phyloP scores from a whole-genome alignment of 2,888 invertebrate genomes.

The Hemithea aestivaria region DNA sequence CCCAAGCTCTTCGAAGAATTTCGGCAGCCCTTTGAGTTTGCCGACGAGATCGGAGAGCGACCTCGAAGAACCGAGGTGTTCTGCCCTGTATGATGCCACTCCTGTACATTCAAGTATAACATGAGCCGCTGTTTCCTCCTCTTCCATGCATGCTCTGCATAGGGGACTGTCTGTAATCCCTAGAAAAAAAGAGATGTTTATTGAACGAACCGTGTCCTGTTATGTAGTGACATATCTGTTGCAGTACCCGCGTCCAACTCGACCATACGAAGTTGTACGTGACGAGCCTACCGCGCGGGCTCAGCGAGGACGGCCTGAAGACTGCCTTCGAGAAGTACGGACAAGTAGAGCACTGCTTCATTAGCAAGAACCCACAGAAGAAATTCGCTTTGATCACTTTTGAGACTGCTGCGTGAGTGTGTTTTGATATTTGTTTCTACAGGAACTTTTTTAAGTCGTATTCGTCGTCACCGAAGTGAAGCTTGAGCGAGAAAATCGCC shows the following conservation, averaged over 20 bases:
- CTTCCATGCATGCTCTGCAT: too few relatives aligned
- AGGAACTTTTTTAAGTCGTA: too few relatives aligned
- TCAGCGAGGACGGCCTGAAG: slow-evolving; percentile 50
- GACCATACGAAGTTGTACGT: slow-evolving; percentile 57
- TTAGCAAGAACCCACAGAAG: slow-evolving; percentile 46
- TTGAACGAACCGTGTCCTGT: too few relatives aligned
- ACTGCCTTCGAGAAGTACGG: slow-evolving; percentile 55
- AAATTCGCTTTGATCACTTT: slow-evolving; percentile 48
- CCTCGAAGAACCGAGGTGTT: slow-evolving; percentile 1
- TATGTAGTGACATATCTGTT: too few relatives aligned
- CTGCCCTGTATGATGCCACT: neutral
- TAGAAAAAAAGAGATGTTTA: too few relatives aligned
- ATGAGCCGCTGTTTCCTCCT: too few relatives aligned
- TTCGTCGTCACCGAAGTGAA: too few relatives aligned
- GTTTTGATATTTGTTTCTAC: too few relatives aligned
- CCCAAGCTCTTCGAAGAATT: too few relatives aligned
- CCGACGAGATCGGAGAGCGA: slow-evolving; percentile 3
- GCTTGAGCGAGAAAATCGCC: too few relatives aligned
- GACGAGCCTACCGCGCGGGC: slow-evolving; percentile 47
- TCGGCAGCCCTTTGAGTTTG: slow-evolving; percentile 3
- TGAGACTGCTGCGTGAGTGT: slow-evolving; percentile 57
- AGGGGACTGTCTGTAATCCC: too few relatives aligned
- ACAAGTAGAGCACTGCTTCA: slow-evolving; percentile 24
- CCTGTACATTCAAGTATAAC: too few relatives aligned
- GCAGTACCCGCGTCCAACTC: slow-evolving; percentile 38